Base-by-base conservation (phyloP, 2,888 invertebrate species). In the Monochamus alternatus region DNA sequence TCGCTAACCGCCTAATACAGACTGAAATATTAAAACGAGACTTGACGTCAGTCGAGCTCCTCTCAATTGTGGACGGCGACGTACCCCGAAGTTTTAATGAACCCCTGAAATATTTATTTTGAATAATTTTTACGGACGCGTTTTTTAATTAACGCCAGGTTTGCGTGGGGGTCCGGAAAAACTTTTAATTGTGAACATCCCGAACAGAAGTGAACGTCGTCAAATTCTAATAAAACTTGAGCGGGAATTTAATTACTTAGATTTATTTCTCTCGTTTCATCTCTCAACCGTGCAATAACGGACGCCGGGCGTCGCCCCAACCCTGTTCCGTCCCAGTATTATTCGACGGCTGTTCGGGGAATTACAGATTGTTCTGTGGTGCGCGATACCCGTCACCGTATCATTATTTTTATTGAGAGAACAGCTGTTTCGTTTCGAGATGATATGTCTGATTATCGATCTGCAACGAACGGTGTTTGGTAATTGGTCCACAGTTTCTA, bases 141-240 rank as follows among this genome's bases (percentile, higher is more conserved):
- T 68, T 59, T 68, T 68, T 68, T 68, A 59, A 68, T 68, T 67
- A 67, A 55, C 14, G 58, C 68, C 55, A 58, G 9, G 10, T 3
- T 10, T 47, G n/a, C 47, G 31, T 32, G 31, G 22, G 47, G 30
- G 9, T 1, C 38, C n/a, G 55, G 32, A 55, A 70, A 63, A 72
- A 65, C 31, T 72, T 65, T 71, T 72, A 72, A 72, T 72, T 72
- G 63, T 58, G 63, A 72, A 55, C 60, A 72, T 64, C 55, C 58
- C 58, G 32, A 64, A 72, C 63, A 12, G 72, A 64, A 63, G 22
- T 69, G 47, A 47, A 38, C 64, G 64, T n/a, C 59, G 47, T 69
- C 60, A 69, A 69, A 69, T 60, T 62, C 60, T 69, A 31, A 51
- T 51, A 69, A 60, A 62, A 69, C 47, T 69, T 69, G 30, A 59